Evolutionary conservation across 2,888 invertebrate genomes (phyloP).

Genomic region (Drosophila fungiperda): DNA sequence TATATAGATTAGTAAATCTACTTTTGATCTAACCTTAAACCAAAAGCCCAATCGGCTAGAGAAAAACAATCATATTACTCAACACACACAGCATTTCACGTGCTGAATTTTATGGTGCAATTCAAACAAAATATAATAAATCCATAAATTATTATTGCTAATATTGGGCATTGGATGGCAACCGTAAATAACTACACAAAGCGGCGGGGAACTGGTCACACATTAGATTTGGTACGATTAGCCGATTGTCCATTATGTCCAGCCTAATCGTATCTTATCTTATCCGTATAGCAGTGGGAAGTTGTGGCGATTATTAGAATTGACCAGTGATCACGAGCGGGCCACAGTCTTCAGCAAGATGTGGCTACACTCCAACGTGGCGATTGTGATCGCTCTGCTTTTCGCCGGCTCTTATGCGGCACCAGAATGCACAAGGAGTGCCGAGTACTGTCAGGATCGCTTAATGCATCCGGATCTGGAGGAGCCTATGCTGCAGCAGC

Average conservation of each 20-base stretch:
- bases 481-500: constrained; percentile 34
- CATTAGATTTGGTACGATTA: constrained; percentile 48
- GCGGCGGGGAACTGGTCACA: constrained; percentile 42
- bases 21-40: not conserved
- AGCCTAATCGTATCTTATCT: constrained; percentile 63
- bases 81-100: constrained; percentile 53
- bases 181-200: constrained; percentile 66
- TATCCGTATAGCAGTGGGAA: constrained; percentile 54
- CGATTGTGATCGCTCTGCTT: constrained; percentile 34
- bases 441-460: constrained; percentile 77
- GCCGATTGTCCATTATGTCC: constrained; percentile 17
- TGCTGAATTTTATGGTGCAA: constrained; percentile 45
- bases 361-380: constrained; percentile 55
- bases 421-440: constrained; percentile 68
- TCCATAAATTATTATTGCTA: constrained; percentile 55
- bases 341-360: constrained; percentile 59
- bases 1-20: not conserved
- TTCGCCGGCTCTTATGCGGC: constrained; percentile 41
- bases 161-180: constrained; percentile 17
- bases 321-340: not conserved
- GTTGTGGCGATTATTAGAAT: constrained; percentile 4
- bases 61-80: constrained; percentile 9
- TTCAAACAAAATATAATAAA: constrained; percentile 51
- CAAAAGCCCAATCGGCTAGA: not conserved
- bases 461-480: constrained; percentile 80